Evolutionary conservation across 2,797 vertebrate species (phyloP).

Genomic region (Lophotriccus pileatus): DNA sequence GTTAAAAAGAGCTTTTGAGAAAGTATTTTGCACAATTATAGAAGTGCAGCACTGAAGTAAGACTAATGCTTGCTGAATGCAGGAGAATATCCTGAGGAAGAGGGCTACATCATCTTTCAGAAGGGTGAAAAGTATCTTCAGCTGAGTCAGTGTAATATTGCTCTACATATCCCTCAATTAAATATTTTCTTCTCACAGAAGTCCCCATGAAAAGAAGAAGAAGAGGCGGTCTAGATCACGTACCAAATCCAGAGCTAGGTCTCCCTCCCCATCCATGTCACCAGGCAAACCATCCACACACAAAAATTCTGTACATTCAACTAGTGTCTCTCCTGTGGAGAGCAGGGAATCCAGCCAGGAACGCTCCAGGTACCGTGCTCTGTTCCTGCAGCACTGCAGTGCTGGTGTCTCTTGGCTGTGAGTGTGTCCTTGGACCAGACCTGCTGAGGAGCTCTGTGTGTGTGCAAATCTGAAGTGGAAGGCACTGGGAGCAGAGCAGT

Average conservation of each 20-base stretch:
- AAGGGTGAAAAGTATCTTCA: not conserved
- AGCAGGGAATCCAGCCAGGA: constrained; percentile 90
- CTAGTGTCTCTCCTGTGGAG: constrained; percentile 86
- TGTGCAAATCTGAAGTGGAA: not conserved
- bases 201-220: constrained; percentile 86
- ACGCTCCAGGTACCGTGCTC: constrained; percentile 82
- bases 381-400: not conserved
- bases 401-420: not conserved
- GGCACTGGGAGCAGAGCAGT: not conserved
- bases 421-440: not conserved
- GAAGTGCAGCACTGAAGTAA: not conserved
- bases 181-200: constrained; percentile 57
- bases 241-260: constrained; percentile 79
- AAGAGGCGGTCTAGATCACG: constrained; percentile 77
- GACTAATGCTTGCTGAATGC: not conserved
- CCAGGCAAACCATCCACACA: constrained; percentile 77
- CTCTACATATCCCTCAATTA: not conserved
- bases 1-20: not conserved
- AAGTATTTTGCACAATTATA: not conserved
- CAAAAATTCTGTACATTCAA: constrained; percentile 73
- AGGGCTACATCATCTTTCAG: not conserved
- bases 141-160: not conserved
- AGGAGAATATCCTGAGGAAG: not conserved
- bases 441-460: not conserved
- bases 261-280: constrained; percentile 82